These are phyloP conservation scores for Oryzias woworae DNA, from an alignment of 2,113 vertebrate genomes.

Conservation along the genomic window DNA sequence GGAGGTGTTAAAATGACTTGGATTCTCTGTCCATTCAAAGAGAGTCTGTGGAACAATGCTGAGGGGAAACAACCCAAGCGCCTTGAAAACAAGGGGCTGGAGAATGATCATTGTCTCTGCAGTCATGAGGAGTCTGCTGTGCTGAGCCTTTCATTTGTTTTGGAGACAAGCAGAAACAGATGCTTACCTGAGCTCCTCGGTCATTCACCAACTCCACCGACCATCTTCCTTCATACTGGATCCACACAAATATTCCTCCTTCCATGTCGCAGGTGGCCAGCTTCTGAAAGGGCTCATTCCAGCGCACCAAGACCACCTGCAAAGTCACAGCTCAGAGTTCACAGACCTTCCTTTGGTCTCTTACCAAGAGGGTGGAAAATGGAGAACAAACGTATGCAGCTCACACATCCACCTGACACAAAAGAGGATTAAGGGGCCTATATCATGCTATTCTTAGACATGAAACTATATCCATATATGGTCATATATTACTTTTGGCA, in stretches of 20 bases:
- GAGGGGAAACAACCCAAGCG: too few relatives aligned
- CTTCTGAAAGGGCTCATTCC: conserved; percentile 99
- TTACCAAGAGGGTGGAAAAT: conserved; percentile 22
- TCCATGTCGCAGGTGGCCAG: conserved; percentile 97
- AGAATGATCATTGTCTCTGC: too few relatives aligned
- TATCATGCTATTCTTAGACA: too few relatives aligned
- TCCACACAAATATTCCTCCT: conserved; percentile 99
- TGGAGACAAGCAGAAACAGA: background rate
- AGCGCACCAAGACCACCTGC: conserved; percentile 95
- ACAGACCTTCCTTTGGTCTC: conserved; percentile 13
- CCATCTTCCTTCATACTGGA: conserved; percentile 98
- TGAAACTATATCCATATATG: too few relatives aligned
- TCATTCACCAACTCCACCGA: conserved; percentile 98
- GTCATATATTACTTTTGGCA: too few relatives aligned
- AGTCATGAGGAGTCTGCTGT: too few relatives aligned
- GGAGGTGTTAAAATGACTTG: too few relatives aligned
- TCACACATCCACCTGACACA: too few relatives aligned
- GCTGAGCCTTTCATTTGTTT: background rate
- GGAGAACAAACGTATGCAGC: background rate
- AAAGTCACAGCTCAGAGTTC: conserved; percentile 29
- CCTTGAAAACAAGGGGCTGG: too few relatives aligned
- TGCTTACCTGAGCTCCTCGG: conserved; percentile 90
- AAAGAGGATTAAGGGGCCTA: too few relatives aligned
- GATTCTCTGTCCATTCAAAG: too few relatives aligned
- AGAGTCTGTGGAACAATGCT: too few relatives aligned